Percentiles rank a stretch among this genome's conserved stretches.
phyloP scores from a whole-genome alignment of 2,797 vertebrate genomes.

The Synanceia verrucosa region DNA sequence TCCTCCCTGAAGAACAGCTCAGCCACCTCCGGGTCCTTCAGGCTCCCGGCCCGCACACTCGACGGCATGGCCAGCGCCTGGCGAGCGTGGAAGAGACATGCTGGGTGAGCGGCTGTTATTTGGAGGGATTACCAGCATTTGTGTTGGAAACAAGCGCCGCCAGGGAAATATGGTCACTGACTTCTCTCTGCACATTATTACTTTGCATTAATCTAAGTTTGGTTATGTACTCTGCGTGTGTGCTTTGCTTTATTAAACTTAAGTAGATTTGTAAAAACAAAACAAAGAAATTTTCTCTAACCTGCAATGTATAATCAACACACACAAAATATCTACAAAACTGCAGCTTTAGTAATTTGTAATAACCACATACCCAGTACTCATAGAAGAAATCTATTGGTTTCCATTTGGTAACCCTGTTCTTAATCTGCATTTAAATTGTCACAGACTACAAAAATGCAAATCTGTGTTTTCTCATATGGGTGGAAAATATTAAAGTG shows the following conservation, averaged over 20 bases:
- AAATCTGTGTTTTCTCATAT: constrained; percentile 9
- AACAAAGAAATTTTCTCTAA: no score
- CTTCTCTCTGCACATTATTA: background rate
- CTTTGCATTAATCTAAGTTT: background rate
- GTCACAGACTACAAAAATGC: background rate
- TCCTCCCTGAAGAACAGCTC: constrained; percentile 96
- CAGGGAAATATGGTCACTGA: background rate
- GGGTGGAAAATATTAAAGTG: constrained; percentile 21
- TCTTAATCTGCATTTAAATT: background rate
- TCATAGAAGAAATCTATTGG: no score
- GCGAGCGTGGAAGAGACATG: constrained; percentile 40
- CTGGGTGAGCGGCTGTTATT: constrained; percentile 41
- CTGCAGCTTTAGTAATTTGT: no score
- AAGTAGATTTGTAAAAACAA: no score
- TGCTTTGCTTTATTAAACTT: background rate
- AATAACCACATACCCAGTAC: no score
- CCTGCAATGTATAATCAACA: no score
- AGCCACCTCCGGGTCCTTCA: constrained; percentile 96
- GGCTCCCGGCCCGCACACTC: constrained; percentile 93
- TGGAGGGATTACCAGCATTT: constrained; percentile 24
- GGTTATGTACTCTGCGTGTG: background rate
- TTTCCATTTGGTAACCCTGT: no score
- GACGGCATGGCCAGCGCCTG: constrained; percentile 92
- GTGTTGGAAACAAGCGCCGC: constrained; percentile 8
- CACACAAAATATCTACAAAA: no score